Evolutionary conservation across 2,888 invertebrate genomes (phyloP), one percentile per base, ranked within the genome.

Genomic region (Catotricha subobsoleta): DNA sequence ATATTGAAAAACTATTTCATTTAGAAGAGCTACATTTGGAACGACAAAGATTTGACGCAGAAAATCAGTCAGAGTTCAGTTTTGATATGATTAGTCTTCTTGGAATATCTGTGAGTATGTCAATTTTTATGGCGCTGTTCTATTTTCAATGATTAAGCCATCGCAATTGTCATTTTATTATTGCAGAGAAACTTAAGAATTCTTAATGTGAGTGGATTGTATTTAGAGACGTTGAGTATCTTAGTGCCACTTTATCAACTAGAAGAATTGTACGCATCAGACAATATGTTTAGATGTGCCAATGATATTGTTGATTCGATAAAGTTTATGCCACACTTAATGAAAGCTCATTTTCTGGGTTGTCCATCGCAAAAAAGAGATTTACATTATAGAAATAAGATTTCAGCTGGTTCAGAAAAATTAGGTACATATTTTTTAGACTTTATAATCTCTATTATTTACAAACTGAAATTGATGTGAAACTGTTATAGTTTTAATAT

Each of bases 1-100:
- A 78, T 45, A 60, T 82, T 44, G 72, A 76, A 46, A 60, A 61
- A 18, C 55, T 76, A 28, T 61, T 55, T 34, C 67, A 66, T 51
- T 60, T 82, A 45, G 69, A 71, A 50, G 79, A 79, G 50, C 55
- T 81, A 19, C 72, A 80, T 50, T 59, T 80, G 43, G 79, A 80
- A 54, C 72, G 72, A 49, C 81, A 81, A 55, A 62, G 61, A 43
- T 52, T 74, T 18, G 60, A 64, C 2, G 55, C 59, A 37, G 64
- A 71, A 12, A 74, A 72, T 51, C 64, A 71, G 10, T 74, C 72
- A 51, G 63, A 66, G 2, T 54, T 81, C 18, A 73, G 73, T 51
- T 78, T 81, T 51, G 79, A 80, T 54, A 76, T 76, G 7, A 64
- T 73, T 50, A 70, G 71, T 33, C 57, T 74, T 43, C 48, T 63